Evolutionary conservation across 2,113 vertebrate species (phyloP).

Genomic region (Syngnathus scovelli): DNA sequence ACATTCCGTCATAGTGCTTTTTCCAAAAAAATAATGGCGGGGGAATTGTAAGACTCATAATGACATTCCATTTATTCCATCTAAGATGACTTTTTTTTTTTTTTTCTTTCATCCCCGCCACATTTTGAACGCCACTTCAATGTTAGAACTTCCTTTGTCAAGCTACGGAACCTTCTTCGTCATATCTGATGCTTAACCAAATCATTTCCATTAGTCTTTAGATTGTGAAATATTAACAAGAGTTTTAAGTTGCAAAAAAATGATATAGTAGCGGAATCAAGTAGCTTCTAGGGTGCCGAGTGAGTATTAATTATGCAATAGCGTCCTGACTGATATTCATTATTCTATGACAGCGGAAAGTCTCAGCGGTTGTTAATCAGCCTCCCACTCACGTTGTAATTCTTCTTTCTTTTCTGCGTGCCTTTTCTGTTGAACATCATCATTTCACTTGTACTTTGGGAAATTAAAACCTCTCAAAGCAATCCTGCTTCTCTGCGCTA

Average conservation of each 20-base stretch:
- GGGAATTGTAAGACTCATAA: not conserved
- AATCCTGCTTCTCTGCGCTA: constrained; percentile 6
- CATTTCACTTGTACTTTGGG: constrained; percentile 42
- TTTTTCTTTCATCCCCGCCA: too few relatives aligned
- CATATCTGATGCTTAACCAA: constrained; percentile 27
- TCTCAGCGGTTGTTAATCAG: constrained; percentile 51
- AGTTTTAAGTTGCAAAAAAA: constrained; percentile 39
- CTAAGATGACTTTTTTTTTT: not conserved
- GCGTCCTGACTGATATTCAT: constrained; percentile 60
- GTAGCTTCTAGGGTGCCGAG: constrained; percentile 40
- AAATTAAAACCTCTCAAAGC: constrained; percentile 33
- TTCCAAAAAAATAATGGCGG: not conserved
- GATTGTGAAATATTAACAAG: constrained; percentile 58
- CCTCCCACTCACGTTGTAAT: constrained; percentile 36
- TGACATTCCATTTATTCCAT: not conserved
- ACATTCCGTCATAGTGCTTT: constrained; percentile 2
- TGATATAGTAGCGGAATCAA: constrained; percentile 26
- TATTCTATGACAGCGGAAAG: constrained; percentile 45
- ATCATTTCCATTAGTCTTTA: constrained; percentile 44
- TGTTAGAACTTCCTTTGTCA: not conserved
- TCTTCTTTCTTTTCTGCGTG: constrained; percentile 14
- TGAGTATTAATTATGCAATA: constrained; percentile 55
- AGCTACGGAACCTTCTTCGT: constrained; percentile 9
- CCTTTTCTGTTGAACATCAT: constrained; percentile 32
- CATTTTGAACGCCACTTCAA: not conserved